phyloP scores from a whole-genome alignment of 2,888 invertebrate species.

The Nephrotoma appendiculata region DNA sequence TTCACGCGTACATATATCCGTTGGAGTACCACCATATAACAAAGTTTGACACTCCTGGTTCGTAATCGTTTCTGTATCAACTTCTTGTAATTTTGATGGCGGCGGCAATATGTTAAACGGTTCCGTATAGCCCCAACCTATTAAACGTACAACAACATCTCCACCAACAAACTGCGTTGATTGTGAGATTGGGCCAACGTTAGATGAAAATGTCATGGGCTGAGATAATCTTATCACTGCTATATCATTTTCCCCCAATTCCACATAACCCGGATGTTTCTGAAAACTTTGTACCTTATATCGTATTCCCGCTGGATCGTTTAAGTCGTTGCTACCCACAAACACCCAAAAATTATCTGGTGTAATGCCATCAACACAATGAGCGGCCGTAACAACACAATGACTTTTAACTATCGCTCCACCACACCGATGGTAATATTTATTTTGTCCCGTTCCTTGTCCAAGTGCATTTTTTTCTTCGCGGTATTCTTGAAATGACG shows the following conservation, averaged over 20 bases:
- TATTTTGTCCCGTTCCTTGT: no score
- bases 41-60: neutral
- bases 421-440: no score
- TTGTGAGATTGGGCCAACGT: neutral
- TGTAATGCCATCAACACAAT: neutral
- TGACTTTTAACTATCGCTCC: no score
- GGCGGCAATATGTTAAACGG: neutral
- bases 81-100: neutral
- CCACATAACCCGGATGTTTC: neutral
- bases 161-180: neutral
- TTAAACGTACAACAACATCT: neutral
- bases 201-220: neutral
- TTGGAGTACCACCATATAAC: neutral
- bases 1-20: conserved; percentile 1
- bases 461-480: no score
- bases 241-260: neutral
- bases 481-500: no score
- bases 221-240: neutral
- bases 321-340: neutral
- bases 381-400: conserved; percentile 6
- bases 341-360: neutral
- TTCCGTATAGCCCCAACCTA: neutral
- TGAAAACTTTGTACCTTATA: neutral
- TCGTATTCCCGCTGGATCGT: neutral
- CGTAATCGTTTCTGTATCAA: neutral